A percentile compares a stretch with the other conserved stretches of the same genome.
phyloP scores from a whole-genome alignment of 2,113 vertebrate genomes.

The Trachemys scripta region DNA sequence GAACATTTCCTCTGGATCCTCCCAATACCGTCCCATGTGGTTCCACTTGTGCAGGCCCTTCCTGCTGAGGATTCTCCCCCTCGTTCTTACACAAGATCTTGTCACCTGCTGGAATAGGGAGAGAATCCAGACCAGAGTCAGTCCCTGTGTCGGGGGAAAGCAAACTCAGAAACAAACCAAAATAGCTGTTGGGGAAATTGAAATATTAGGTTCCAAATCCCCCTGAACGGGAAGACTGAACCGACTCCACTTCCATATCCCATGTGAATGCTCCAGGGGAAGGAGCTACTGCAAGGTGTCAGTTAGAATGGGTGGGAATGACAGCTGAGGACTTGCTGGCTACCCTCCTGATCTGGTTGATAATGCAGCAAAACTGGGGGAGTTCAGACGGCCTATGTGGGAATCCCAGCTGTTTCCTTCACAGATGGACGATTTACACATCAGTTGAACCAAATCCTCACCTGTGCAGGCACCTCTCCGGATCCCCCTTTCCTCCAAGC shows the following conservation, averaged over 20 bases:
- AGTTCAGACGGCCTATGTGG: too few species aligned
- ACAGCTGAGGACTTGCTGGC: not conserved
- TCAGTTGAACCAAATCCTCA: not conserved
- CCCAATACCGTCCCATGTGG: fast-evolving
- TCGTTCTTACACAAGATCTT: not conserved
- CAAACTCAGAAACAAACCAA: not conserved
- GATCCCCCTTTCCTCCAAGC: not conserved
- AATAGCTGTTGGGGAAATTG: not conserved
- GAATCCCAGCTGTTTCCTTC: too few species aligned
- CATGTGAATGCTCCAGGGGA: too few species aligned
- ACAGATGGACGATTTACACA: too few species aligned
- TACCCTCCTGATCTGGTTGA: not conserved
- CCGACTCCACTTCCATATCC: not conserved
- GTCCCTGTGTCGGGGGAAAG: not conserved
- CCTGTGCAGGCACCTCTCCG: not conserved
- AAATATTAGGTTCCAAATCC: not conserved
- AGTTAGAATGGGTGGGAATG: not conserved
- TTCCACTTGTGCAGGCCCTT: not conserved
- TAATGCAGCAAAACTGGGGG: not conserved
- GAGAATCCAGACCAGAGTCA: not conserved
- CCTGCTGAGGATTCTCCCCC: too few species aligned
- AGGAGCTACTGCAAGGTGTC: too few species aligned
- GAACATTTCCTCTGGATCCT: not conserved
- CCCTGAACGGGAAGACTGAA: not conserved
- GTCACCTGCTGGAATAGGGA: not conserved